These are phyloP conservation scores for Solen grandis DNA, from an alignment of 1,140 invertebrate species.

Conservation along the genomic window DNA sequence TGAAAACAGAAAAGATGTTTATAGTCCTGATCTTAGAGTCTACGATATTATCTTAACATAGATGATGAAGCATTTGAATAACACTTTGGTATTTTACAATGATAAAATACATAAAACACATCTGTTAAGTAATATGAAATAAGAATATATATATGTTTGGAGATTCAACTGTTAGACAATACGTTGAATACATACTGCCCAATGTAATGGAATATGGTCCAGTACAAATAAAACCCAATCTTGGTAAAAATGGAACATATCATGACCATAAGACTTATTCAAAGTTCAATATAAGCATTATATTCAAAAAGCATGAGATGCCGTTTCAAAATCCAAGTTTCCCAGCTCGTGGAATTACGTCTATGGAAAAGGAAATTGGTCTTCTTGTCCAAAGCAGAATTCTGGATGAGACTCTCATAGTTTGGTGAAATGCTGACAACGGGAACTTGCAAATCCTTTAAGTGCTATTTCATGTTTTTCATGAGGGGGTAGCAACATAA, in stretches of 20 bases:
- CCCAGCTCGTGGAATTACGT: background rate
- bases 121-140: too few relatives aligned
- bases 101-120: too few relatives aligned
- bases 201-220: background rate
- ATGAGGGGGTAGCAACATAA: too few relatives aligned
- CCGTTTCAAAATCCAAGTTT: slow-evolving; percentile 33
- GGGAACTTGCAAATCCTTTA: too few relatives aligned
- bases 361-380: background rate
- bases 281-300: slow-evolving; percentile 11
- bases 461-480: too few relatives aligned
- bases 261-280: background rate
- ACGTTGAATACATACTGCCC: slow-evolving; percentile 12
- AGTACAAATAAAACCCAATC: background rate
- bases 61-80: too few relatives aligned
- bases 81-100: too few relatives aligned
- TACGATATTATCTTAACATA: too few relatives aligned
- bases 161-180: slow-evolving; percentile 38
- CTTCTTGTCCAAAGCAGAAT: background rate
- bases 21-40: too few relatives aligned
- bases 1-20: too few relatives aligned
- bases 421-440: too few relatives aligned
- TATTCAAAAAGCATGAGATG: slow-evolving; percentile 39
- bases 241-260: background rate
- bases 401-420: slow-evolving; percentile 5
- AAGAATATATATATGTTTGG: slow-evolving; percentile 29